These are phyloP conservation scores for Himalopsyche anomala DNA, from an alignment of 2,888 invertebrate genomes.

Conservation along the genomic window DNA sequence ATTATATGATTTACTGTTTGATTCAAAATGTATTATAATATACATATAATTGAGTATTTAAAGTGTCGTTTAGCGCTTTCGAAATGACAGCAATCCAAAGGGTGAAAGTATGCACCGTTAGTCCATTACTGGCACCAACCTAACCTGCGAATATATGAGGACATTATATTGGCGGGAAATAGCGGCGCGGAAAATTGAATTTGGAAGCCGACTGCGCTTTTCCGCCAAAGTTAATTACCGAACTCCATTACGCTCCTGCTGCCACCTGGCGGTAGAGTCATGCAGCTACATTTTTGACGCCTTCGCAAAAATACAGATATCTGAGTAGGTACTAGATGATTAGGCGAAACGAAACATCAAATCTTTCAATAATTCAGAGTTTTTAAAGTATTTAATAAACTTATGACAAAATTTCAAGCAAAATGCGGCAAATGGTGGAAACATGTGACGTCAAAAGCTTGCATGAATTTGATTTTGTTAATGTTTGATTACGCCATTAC, in stretches of 20 bases:
- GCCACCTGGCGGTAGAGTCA: conserved; percentile 55
- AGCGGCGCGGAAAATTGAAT: conserved; percentile 62
- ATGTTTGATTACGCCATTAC: no score
- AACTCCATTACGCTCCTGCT: conserved; percentile 60
- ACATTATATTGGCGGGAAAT: conserved; percentile 60
- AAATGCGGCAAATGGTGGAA: no score
- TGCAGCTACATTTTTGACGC: conserved; percentile 28
- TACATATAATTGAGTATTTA: background rate
- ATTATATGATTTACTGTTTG: no score
- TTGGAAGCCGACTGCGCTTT: conserved; percentile 62
- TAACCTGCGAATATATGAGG: conserved; percentile 57
- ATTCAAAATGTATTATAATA: no score
- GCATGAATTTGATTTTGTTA: no score
- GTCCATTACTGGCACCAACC: conserved; percentile 22
- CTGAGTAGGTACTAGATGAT: background rate
- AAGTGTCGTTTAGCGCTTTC: background rate
- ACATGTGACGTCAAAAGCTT: no score
- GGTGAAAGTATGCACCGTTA: conserved; percentile 17
- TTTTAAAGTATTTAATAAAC: no score
- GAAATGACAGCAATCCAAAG: background rate
- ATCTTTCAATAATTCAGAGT: no score
- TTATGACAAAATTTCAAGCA: no score
- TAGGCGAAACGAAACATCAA: background rate
- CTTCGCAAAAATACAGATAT: background rate
- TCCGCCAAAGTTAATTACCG: conserved; percentile 63